Evolutionary conservation across 2,888 invertebrate species (phyloP), one percentile per base, ranked within the genome.

Genomic region (Microctonus brassicae): DNA sequence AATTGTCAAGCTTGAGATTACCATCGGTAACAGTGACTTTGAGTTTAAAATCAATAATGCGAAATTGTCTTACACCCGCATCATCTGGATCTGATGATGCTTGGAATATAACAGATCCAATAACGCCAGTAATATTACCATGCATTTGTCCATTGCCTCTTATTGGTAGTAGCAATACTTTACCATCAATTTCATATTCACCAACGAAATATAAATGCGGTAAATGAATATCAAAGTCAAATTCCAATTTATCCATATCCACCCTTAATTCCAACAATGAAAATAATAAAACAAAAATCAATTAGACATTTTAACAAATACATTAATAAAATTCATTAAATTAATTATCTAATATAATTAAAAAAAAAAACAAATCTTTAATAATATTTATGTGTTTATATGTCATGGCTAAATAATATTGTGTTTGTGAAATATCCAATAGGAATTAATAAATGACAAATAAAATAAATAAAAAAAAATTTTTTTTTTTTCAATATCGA

Each of bases 111-210:
- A 90, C 78, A 0, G 89, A 88, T 0, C 90, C 90, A 24, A 88
- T 89, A 75, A 90, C 90, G 78, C 91, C 89, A 10, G 90, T 91
- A 88, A 89, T 88, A 79, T 92, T 92, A 34, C 91, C 91, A n/a
- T 79, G 82, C 72, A 93, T 85, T 4, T 88, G 89, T 0, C 93
- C 93, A 36, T 90, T 87, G 61, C 93, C 93, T 10, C 87, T 87
- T 47, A 93, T 86, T 0, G 91, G 90, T 22, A 92, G 77, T 3
- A 90, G 84, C n/a, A 92, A 80, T 13, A 93, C 81, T 20, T 89
- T 87, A 0, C 90, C 89, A 78, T 92, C 90, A 13, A 93, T 79
- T 70, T 90, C 90, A 83, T 92, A 93, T 39, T 87, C 85, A 0
- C 91, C 92, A 0, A 90, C 88, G 53, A 92, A 88, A 76, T 88